These are phyloP conservation scores for Yponomeuta malinellus DNA, from an alignment of 2,888 invertebrate species.

Conservation along the genomic window DNA sequence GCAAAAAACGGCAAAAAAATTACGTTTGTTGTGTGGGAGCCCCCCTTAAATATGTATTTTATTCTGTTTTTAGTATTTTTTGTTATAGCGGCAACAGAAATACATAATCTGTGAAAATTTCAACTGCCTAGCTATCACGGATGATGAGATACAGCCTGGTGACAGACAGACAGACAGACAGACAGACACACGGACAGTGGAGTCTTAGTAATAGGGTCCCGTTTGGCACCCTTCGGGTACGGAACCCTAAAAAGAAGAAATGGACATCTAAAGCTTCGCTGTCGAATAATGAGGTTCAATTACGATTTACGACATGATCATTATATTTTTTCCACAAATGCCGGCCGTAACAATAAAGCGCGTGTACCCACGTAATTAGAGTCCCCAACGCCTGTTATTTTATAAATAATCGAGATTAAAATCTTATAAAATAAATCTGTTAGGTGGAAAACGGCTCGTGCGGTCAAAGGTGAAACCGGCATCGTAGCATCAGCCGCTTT, in stretches of 20 bases:
- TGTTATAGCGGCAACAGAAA: too few species aligned
- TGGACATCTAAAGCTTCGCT: not conserved
- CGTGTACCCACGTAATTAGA: not conserved
- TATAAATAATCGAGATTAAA: constrained; percentile 9
- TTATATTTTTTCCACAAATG: not conserved
- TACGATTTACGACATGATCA: not conserved
- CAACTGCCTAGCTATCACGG: too few species aligned
- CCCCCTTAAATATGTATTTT: too few species aligned
- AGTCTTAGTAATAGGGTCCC: too few species aligned
- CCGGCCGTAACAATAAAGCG: not conserved
- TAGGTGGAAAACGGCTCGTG: constrained; percentile 13
- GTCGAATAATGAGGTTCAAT: not conserved
- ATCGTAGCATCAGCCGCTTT: constrained; percentile 36
- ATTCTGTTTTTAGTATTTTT: too few species aligned
- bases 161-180: too few species aligned
- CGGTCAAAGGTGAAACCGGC: constrained; percentile 54
- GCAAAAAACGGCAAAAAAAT: too few species aligned
- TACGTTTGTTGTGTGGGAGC: too few species aligned
- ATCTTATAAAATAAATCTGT: constrained; percentile 8
- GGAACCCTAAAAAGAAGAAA: not conserved
- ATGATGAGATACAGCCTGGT: too few species aligned
- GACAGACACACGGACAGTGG: too few species aligned
- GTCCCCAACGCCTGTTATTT: constrained; percentile 10
- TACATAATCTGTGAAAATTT: too few species aligned
- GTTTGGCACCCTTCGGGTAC: too few species aligned